These are phyloP conservation scores for Drosophila kambysellisi DNA, from an alignment of 2,888 invertebrate species.

Conservation along the genomic window DNA sequence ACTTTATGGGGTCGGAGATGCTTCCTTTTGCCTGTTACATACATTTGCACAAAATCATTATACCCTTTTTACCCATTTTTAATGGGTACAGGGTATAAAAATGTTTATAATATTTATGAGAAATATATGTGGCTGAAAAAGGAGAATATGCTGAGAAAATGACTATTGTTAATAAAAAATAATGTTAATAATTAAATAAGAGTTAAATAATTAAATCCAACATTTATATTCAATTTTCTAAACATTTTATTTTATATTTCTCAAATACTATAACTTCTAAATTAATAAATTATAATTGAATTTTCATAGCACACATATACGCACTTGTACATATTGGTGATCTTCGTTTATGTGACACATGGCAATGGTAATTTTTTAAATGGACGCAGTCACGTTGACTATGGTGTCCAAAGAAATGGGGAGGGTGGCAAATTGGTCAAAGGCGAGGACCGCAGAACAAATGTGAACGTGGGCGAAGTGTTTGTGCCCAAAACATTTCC, in stretches of 20 bases:
- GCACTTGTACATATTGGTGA: constrained; percentile 51
- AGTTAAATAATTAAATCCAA: neutral
- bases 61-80: too few relatives aligned
- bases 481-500: constrained; percentile 82
- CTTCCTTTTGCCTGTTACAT: too few relatives aligned
- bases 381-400: constrained; percentile 48
- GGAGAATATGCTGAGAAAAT: neutral
- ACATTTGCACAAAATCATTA: too few relatives aligned
- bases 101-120: neutral
- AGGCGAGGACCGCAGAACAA: constrained; percentile 29
- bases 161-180: neutral
- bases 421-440: constrained; percentile 53
- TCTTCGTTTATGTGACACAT: constrained; percentile 38
- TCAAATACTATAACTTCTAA: neutral
- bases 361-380: constrained; percentile 57
- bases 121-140: neutral
- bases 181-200: neutral
- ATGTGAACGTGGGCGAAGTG: constrained; percentile 72
- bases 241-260: neutral
- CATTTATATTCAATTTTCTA: neutral
- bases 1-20: too few relatives aligned
- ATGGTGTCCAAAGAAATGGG: constrained; percentile 32
- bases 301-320: constrained; percentile 50
- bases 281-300: neutral
- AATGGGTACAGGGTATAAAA: too few relatives aligned